Evolutionary conservation across 2,113 vertebrate genomes (phyloP).

Genomic region (Poicephalus meyeri): DNA sequence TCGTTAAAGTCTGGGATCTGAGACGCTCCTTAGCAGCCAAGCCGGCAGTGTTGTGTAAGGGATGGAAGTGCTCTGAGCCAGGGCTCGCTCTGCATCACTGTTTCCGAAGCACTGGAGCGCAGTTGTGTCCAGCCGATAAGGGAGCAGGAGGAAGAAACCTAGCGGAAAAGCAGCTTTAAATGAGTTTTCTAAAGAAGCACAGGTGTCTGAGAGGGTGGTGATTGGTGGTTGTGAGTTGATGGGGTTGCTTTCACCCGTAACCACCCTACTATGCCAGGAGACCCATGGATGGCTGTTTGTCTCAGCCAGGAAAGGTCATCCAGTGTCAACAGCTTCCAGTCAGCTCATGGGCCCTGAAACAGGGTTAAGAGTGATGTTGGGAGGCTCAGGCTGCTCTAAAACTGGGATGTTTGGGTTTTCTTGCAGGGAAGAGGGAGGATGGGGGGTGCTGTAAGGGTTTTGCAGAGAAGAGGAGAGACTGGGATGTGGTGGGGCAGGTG

Average conservation of each 20-base stretch:
- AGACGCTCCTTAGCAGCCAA: not conserved
- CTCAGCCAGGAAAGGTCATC: not conserved
- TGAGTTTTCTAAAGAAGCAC: not conserved
- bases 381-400: not conserved
- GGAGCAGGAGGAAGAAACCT: not conserved
- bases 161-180: not conserved
- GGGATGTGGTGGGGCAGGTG: fast-evolving
- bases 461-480: not conserved
- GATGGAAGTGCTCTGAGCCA: not conserved
- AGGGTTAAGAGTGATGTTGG: not conserved
- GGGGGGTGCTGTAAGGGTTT: not conserved
- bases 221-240: not conserved
- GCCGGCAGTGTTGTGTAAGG: not conserved
- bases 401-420: fast-evolving
- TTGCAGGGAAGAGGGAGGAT: not conserved
- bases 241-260: not conserved
- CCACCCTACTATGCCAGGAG: not conserved
- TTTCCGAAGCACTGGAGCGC: not conserved
- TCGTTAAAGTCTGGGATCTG: not conserved
- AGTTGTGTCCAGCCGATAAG: not conserved
- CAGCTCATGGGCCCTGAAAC: fast-evolving
- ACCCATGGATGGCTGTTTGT: not conserved
- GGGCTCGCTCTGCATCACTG: not conserved
- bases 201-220: not conserved
- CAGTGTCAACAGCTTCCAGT: not conserved